A percentile compares a stretch with the other conserved stretches of the same genome.
phyloP scores from a whole-genome alignment of 2,888 invertebrate genomes.

The Carcina quercana region DNA sequence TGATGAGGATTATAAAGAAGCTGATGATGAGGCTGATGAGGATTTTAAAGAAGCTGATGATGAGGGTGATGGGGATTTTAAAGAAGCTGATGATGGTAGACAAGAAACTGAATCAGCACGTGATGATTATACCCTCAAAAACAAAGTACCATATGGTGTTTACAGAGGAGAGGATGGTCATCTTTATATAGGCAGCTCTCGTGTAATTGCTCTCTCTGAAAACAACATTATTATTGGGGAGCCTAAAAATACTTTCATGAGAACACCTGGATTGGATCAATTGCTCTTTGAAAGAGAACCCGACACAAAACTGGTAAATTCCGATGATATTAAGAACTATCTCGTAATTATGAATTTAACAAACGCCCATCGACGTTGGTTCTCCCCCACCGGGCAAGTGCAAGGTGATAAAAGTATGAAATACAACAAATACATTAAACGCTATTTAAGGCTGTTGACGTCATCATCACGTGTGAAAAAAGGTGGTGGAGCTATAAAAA shows the following conservation, averaged over 20 bases:
- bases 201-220: conserved; percentile 1
- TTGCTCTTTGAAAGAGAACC: conserved; percentile 8
- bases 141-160: conserved; percentile 8
- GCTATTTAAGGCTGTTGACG: too few relatives aligned
- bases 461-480: too few relatives aligned
- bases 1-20: not conserved
- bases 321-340: conserved; percentile 10
- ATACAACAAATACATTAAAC: conserved; percentile 10
- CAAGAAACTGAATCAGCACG: not conserved
- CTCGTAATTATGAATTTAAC: conserved; percentile 10
- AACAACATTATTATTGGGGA: conserved; percentile 1
- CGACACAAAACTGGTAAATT: conserved; percentile 1
- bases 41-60: not conserved
- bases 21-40: not conserved
- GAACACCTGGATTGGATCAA: conserved; percentile 9
- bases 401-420: conserved; percentile 11
- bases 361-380: conserved; percentile 14
- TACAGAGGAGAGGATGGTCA: conserved; percentile 6
- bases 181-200: conserved; percentile 8
- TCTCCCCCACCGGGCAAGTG: conserved; percentile 10
- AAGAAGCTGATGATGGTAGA: not conserved
- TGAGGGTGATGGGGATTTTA: not conserved
- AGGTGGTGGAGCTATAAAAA: too few relatives aligned
- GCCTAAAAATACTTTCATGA: conserved; percentile 6
- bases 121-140: not conserved